phyloP scores from a whole-genome alignment of 2,888 invertebrate species.

The Cephus nigrinus region DNA sequence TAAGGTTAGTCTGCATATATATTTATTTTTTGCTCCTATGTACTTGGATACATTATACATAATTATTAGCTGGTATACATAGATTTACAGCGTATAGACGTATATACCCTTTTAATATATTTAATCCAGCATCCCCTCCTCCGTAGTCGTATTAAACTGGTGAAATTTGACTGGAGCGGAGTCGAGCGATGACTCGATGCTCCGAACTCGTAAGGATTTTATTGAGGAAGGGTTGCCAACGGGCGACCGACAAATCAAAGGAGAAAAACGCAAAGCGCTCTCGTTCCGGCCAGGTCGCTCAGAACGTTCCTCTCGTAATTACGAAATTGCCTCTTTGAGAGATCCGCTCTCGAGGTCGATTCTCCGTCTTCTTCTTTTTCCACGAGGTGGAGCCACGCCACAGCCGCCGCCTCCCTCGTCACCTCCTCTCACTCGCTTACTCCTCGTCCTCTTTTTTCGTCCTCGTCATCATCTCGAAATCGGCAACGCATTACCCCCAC shows the following conservation, averaged over 20 bases:
- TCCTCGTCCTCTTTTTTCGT: conserved; percentile 23
- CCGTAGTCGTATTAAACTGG: too few relatives aligned
- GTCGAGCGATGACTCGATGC: too few relatives aligned
- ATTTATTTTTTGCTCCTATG: too few relatives aligned
- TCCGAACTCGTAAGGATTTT: conserved; percentile 20
- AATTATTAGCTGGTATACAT: too few relatives aligned
- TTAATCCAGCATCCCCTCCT: too few relatives aligned
- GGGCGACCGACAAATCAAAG: conserved; percentile 34
- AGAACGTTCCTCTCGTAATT: conserved; percentile 55
- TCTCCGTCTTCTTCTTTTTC: conserved; percentile 34
- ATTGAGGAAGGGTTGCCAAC: conserved; percentile 35
- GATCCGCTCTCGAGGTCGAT: conserved; percentile 54
- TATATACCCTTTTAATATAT: too few relatives aligned
- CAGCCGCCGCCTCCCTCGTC: conserved; percentile 26
- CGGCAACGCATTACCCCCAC: conserved; percentile 45
- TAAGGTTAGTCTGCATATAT: conserved; percentile 9
- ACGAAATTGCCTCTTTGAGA: conserved; percentile 64
- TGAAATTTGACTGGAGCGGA: too few relatives aligned
- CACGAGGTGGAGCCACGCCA: too few relatives aligned
- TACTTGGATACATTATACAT: too few relatives aligned
- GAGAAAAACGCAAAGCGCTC: conserved; percentile 37
- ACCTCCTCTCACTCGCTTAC: conserved; percentile 23
- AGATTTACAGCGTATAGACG: too few relatives aligned
- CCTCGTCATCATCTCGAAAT: conserved; percentile 44
- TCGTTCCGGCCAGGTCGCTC: conserved; percentile 7